Evolutionary conservation across 37 sponge, comb jelly and placozoan genomes (phyloP).

Genomic region (Theonella swinhoei): DNA sequence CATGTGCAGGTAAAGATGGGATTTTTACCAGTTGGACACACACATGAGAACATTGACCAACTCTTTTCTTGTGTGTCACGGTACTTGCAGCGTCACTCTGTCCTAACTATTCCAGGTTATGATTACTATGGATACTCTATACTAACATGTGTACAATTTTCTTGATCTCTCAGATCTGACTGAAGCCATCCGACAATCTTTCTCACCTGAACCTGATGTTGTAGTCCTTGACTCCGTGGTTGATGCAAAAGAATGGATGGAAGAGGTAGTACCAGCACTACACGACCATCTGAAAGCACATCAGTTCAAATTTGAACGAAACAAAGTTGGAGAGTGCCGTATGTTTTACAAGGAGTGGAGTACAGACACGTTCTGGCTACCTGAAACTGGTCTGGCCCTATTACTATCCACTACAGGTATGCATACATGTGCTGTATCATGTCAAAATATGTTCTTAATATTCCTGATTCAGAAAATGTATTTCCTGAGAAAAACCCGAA

Average conservation of each 20-base stretch:
- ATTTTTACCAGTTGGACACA: slow-evolving; percentile 30
- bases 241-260: slow-evolving; percentile 1
- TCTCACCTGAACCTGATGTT: neutral
- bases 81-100: neutral
- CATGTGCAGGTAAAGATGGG: neutral
- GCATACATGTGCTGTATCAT: too few species aligned
- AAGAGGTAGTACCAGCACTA: neutral
- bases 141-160: too few species aligned
- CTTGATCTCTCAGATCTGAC: neutral
- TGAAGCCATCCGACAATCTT: neutral
- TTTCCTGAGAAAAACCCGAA: neutral
- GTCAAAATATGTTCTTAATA: too few species aligned
- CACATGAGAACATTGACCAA: slow-evolving; percentile 13
- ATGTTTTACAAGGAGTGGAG: slow-evolving; percentile 33
- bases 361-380: neutral
- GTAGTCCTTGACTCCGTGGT: neutral
- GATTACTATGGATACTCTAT: too few species aligned
- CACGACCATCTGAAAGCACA: too few species aligned
- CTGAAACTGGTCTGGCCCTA: neutral
- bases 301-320: neutral
- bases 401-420: too few species aligned
- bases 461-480: neutral
- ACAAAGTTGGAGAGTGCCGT: neutral
- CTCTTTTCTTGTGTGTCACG: slow-evolving; percentile 7
- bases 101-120: neutral